A percentile compares a stretch with the other conserved stretches of the same genome.
phyloP scores from a whole-genome alignment of 2,888 invertebrate genomes.

The Tetropium fuscum region DNA sequence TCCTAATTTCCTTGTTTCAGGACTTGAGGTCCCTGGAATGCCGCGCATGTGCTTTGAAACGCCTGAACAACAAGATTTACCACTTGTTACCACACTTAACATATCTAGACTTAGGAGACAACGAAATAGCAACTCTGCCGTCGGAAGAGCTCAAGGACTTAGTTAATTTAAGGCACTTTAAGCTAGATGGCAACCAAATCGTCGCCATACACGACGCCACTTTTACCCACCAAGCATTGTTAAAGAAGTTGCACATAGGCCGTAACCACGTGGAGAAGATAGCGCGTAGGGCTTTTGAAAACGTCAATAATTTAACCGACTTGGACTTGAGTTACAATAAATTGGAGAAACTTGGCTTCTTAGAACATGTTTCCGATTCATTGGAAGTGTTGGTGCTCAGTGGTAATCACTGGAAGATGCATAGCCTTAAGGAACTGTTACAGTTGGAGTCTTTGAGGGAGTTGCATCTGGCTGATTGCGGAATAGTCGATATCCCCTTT shows the following conservation, averaged over 20 bases:
- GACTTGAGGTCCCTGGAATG: conserved; percentile 79
- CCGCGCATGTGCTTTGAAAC: conserved; percentile 77
- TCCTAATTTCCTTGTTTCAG: conserved; percentile 70
- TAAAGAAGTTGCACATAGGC: conserved; percentile 72
- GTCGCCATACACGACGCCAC: conserved; percentile 76
- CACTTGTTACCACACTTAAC: conserved; percentile 76
- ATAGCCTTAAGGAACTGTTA: conserved; percentile 68
- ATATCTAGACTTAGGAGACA: conserved; percentile 81
- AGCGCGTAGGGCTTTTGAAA: conserved; percentile 77
- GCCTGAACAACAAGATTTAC: conserved; percentile 82
- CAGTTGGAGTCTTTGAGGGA: conserved; percentile 70
- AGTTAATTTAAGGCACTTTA: conserved; percentile 72
- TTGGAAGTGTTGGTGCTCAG: conserved; percentile 76
- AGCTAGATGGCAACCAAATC: conserved; percentile 81
- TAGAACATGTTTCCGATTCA: conserved; percentile 68
- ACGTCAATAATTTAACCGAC: conserved; percentile 75
- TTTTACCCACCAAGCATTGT: conserved; percentile 70
- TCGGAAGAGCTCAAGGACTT: conserved; percentile 77
- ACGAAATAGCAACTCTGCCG: conserved; percentile 77
- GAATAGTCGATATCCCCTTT: conserved; percentile 70
- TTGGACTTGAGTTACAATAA: conserved; percentile 83
- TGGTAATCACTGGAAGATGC: conserved; percentile 73
- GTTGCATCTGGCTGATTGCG: conserved; percentile 72
- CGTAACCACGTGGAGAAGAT: conserved; percentile 79
- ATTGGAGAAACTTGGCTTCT: conserved; percentile 46